These are phyloP conservation scores for Palaemon carinicauda DNA, from an alignment of 1,140 invertebrate genomes.

Conservation along the genomic window DNA sequence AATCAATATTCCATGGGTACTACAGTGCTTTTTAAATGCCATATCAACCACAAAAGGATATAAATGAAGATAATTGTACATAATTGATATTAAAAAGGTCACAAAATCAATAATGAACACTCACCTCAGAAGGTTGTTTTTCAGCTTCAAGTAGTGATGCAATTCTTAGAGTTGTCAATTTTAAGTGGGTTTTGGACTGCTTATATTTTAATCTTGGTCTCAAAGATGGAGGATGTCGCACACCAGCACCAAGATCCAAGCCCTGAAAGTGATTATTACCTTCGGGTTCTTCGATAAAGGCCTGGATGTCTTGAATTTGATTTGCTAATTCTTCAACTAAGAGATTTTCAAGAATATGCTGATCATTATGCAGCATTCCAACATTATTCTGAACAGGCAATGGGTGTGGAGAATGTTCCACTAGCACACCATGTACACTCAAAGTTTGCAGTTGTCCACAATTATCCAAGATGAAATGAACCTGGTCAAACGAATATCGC, in stretches of 20 bases:
- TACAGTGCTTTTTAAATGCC: no score
- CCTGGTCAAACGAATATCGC: slow-evolving; percentile 24
- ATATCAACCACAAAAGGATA: no score
- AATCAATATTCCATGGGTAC: no score
- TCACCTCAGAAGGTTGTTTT: slow-evolving; percentile 24
- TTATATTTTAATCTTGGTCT: neutral
- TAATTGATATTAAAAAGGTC: no score
- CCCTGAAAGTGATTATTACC: neutral
- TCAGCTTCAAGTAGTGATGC: slow-evolving; percentile 25
- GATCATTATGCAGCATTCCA: slow-evolving; percentile 22
- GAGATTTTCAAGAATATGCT: neutral
- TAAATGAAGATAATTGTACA: no score
- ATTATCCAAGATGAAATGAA: slow-evolving; percentile 22
- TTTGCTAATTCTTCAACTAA: neutral
- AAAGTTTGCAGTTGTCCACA: slow-evolving; percentile 16
- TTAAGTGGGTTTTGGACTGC: neutral
- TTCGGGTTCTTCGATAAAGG: neutral
- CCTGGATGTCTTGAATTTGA: neutral
- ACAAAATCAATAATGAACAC: neutral
- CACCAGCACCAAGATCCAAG: neutral
- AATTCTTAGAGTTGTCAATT: slow-evolving; percentile 18
- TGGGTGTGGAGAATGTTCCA: neutral
- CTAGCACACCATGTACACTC: slow-evolving; percentile 16
- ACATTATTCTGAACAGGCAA: neutral
- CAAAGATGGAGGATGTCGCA: neutral